Conservation (phyloP, 2,113 vertebrate genomes). For the Tricholaema leucomelas region DNA sequence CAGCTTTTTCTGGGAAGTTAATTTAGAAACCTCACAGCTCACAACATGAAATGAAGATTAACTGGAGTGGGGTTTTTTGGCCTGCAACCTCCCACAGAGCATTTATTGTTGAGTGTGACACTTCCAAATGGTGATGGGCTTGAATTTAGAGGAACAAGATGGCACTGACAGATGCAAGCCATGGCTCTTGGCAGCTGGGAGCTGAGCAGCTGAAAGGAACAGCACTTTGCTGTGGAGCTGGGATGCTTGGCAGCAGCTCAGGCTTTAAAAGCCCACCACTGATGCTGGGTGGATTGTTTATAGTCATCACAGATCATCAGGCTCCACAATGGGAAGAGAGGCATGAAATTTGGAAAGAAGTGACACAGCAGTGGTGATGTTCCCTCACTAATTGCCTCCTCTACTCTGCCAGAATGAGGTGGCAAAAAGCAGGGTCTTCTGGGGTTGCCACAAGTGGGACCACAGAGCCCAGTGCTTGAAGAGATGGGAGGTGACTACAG, state of each 20-base stretch:
- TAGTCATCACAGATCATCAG: not conserved
- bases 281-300: not conserved
- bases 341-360: not conserved
- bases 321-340: not conserved
- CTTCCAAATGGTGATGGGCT: not conserved
- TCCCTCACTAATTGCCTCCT: not conserved
- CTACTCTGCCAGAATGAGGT: accelerated
- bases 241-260: conserved; percentile 5
- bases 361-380: not conserved
- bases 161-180: conserved; percentile 37
- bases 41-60: not conserved
- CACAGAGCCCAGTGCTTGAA: accelerated
- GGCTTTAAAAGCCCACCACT: not conserved
- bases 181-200: conserved; percentile 53
- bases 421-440: not conserved
- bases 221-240: conserved; percentile 4
- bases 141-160: conserved; percentile 13
- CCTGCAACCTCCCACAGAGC: not conserved
- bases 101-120: not conserved
- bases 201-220: conserved; percentile 33
- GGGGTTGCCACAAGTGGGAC: accelerated
- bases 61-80: not conserved
- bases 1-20: not conserved
- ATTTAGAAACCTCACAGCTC: not conserved
- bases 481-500: not conserved